Evolutionary conservation across 2,888 invertebrate genomes (phyloP).

Genomic region (Nasonovia ribisnigri): DNA sequence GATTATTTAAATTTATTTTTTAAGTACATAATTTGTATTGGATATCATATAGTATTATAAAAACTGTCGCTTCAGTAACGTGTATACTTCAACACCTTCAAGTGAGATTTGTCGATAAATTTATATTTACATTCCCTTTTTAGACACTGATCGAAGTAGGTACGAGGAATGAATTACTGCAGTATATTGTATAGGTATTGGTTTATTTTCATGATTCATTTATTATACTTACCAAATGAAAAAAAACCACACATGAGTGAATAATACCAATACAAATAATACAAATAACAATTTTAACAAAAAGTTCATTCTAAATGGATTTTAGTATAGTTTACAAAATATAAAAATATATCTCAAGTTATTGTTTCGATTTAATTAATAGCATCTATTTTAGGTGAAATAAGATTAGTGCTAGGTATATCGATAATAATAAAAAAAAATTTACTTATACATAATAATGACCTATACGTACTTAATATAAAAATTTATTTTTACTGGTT

Average conservation of each 20-base stretch:
- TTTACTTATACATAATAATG: background rate
- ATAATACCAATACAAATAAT: background rate
- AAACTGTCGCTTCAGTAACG: background rate
- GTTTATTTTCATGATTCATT: background rate
- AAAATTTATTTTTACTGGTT: background rate
- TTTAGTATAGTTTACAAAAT: background rate
- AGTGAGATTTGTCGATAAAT: background rate
- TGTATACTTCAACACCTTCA: background rate
- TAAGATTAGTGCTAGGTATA: background rate
- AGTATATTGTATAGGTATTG: background rate
- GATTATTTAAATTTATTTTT: slow-evolving; percentile 7
- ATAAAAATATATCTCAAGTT: background rate
- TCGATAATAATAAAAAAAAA: background rate
- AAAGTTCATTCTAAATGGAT: background rate
- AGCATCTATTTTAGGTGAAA: background rate
- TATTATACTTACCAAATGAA: background rate
- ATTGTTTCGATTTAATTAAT: background rate
- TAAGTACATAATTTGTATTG: background rate
- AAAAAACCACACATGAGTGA: no score
- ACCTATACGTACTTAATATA: background rate
- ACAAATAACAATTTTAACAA: background rate
- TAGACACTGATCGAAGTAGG: background rate
- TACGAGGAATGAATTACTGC: background rate
- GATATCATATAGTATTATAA: background rate
- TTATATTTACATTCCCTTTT: background rate